Evolutionary conservation across 2,113 vertebrate species (phyloP).

Genomic region (Dendropsophus ebraccatus): DNA sequence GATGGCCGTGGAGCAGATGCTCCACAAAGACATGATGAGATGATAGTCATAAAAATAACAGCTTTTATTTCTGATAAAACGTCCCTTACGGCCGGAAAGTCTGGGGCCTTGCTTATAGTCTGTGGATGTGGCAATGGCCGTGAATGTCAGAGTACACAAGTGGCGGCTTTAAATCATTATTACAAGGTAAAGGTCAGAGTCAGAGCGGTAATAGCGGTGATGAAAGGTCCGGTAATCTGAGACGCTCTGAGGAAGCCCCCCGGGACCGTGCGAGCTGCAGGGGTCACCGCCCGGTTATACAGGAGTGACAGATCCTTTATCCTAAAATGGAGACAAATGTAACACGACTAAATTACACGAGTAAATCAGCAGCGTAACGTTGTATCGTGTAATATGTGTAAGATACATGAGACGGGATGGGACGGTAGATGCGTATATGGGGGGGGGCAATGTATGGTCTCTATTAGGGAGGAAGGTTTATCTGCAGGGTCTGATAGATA

Average conservation of each 20-base stretch:
- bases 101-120: not conserved
- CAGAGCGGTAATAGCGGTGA: not conserved
- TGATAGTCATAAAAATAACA: too few species aligned
- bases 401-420: not conserved
- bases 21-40: too few species aligned
- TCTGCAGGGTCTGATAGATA: not conserved
- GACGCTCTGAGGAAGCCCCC: not conserved
- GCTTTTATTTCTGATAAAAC: not conserved
- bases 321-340: conserved; percentile 20
- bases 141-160: not conserved
- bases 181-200: not conserved
- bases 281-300: conserved; percentile 32
- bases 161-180: not conserved
- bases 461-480: conserved; percentile 28
- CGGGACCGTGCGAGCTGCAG: not conserved
- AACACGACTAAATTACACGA: not conserved
- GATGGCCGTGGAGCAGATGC: too few species aligned
- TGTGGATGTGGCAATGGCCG: not conserved
- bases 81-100: not conserved
- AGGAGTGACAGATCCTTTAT: not conserved
- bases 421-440: conserved; percentile 9
- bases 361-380: not conserved
- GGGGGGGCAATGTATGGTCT: conserved; percentile 11
- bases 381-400: not conserved
- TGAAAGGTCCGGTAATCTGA: not conserved